These are phyloP conservation scores for Whitmania pigra DNA, from an alignment of 1,140 invertebrate genomes.

Conservation along the genomic window DNA sequence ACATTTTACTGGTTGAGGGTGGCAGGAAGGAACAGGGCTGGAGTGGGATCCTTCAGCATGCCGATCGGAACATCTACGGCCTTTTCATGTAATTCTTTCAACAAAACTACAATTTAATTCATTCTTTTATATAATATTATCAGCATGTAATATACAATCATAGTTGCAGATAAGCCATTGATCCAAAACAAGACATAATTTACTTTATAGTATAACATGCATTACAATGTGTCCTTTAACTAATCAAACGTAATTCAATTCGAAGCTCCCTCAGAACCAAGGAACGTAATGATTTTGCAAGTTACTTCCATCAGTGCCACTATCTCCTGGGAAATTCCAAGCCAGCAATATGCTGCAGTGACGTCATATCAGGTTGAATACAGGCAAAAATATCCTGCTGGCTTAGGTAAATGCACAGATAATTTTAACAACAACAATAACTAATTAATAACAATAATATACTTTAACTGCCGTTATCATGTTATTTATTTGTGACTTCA, in stretches of 20 bases:
- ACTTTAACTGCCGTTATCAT: not conserved
- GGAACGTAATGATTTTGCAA: not conserved
- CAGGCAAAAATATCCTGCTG: slow-evolving; percentile 1
- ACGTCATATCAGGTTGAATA: not conserved
- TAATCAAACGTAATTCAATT: not conserved
- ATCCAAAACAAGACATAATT: not conserved
- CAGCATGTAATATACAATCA: not conserved
- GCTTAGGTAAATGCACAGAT: not conserved
- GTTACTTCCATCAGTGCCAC: not conserved
- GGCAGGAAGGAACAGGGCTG: not conserved
- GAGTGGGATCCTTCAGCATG: not conserved
- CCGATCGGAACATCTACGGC: not conserved
- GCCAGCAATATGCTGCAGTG: not conserved
- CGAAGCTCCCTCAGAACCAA: slow-evolving; percentile 2
- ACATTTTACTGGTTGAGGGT: slow-evolving; percentile 8
- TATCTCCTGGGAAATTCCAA: not conserved
- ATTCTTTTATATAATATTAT: not conserved
- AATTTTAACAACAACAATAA: no score
- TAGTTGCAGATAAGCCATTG: not conserved
- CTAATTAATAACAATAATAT: no score
- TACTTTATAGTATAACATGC: not conserved
- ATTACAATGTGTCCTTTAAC: not conserved
- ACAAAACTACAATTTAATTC: not conserved
- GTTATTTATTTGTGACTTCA: not conserved
- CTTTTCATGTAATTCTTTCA: not conserved